Evolutionary conservation across 2,797 vertebrate species (phyloP).

Genomic region (Acipenser oxyrinchus): DNA sequence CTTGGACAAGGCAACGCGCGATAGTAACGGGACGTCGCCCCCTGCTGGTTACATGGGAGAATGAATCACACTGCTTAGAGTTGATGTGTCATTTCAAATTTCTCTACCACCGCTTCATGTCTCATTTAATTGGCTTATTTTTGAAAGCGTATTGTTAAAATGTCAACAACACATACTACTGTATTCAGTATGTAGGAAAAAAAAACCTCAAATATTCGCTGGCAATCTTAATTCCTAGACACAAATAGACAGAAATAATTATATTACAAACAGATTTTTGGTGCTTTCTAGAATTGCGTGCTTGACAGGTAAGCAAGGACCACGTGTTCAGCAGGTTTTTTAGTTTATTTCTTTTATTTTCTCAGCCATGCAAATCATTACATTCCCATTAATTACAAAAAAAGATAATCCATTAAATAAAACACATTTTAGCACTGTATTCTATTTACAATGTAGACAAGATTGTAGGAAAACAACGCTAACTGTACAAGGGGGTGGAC

Average conservation of each 20-base stretch:
- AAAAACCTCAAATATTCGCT: slow-evolving; percentile 24
- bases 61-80: too few relatives aligned
- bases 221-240: slow-evolving; percentile 14
- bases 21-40: neutral
- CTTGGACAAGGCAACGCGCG: slow-evolving; percentile 21
- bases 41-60: neutral
- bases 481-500: too few relatives aligned
- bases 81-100: neutral
- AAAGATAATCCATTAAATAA: slow-evolving; percentile 29
- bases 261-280: too few relatives aligned
- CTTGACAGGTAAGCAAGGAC: too few relatives aligned
- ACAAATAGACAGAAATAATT: slow-evolving; percentile 28
- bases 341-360: too few relatives aligned
- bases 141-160: neutral
- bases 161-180: too few relatives aligned
- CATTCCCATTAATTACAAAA: slow-evolving; percentile 45
- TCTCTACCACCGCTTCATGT: neutral
- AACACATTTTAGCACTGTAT: slow-evolving; percentile 30
- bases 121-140: neutral
- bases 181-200: neutral
- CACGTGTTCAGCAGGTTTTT: too few relatives aligned
- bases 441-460: slow-evolving; percentile 33
- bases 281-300: too few relatives aligned
- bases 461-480: slow-evolving; percentile 17
- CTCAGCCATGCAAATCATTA: slow-evolving; percentile 8